phyloP scores from a whole-genome alignment of 2,113 vertebrate genomes.

The Benthochromis sp. region DNA sequence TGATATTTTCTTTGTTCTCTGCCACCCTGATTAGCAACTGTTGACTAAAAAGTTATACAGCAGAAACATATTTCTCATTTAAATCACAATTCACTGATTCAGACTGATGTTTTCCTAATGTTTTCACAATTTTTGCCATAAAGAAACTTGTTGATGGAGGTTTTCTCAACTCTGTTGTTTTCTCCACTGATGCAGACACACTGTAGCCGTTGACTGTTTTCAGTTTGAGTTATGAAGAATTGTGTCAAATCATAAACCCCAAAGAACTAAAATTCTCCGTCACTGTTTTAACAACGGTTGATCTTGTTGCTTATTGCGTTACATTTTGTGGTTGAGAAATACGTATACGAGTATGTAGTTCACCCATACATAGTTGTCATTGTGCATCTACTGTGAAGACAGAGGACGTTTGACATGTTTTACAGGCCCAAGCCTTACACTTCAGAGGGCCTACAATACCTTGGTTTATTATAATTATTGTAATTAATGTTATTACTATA shows the following conservation, averaged over 20 bases:
- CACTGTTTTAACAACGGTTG: neutral
- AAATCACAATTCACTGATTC: neutral
- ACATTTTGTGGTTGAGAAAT: neutral
- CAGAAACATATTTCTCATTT: neutral
- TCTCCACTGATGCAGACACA: neutral
- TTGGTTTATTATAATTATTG: constrained; percentile 12
- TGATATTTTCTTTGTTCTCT: neutral
- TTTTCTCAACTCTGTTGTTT: neutral
- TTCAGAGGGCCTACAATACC: neutral
- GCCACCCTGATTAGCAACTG: neutral
- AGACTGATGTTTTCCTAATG: neutral
- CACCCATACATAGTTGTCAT: neutral
- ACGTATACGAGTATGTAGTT: neutral
- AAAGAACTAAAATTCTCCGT: neutral
- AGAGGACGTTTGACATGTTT: neutral
- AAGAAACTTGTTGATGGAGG: neutral
- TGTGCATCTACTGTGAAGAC: constrained; percentile 29
- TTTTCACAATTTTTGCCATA: neutral
- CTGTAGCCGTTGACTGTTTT: neutral
- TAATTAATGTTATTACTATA: constrained; percentile 33
- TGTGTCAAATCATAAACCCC: neutral
- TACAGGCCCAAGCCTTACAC: constrained; percentile 29
- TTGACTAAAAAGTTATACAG: neutral
- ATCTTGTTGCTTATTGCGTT: neutral
- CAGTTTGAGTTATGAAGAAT: neutral